Evolutionary conservation across 2,797 vertebrate species (phyloP).

Genomic region (Phoxinus dragarum): DNA sequence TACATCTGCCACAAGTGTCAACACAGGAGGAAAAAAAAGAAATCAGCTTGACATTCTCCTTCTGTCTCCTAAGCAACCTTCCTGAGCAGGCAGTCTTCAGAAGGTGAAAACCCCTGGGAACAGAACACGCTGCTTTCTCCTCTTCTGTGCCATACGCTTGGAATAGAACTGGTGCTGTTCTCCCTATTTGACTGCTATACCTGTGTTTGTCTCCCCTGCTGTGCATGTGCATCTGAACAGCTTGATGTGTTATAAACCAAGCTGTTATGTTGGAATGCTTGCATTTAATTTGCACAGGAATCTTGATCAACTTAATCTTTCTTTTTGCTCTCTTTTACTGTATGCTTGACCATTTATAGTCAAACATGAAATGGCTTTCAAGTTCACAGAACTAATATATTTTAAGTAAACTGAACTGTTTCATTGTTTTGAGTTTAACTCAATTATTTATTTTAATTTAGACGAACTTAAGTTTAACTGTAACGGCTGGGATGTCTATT

Average conservation of each 20-base stretch:
- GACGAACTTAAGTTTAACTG: too few relatives aligned
- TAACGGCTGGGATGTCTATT: too few relatives aligned
- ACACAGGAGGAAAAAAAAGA: constrained; percentile 47
- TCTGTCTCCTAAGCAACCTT: constrained; percentile 77
- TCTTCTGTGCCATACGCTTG: constrained; percentile 67
- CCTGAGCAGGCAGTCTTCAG: constrained; percentile 64
- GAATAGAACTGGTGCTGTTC: constrained; percentile 68
- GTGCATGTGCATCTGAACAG: constrained; percentile 32
- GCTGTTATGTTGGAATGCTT: constrained; percentile 22
- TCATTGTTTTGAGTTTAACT: too few relatives aligned
- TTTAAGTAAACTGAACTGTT: too few relatives aligned
- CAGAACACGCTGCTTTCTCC: constrained; percentile 54
- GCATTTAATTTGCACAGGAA: background rate
- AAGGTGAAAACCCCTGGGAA: constrained; percentile 78
- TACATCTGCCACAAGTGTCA: constrained; percentile 39
- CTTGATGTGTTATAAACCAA: constrained; percentile 27
- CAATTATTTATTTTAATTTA: too few relatives aligned
- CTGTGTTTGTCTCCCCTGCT: constrained; percentile 58
- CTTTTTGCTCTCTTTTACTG: background rate
- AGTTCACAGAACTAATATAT: too few relatives aligned
- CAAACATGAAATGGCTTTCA: background rate
- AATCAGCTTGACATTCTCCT: constrained; percentile 73
- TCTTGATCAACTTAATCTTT: constrained; percentile 3
- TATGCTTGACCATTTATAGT: background rate
- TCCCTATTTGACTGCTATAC: constrained; percentile 63